A percentile compares a stretch with the other conserved stretches of the same genome.
Conservation (phyloP, 2,888 invertebrate species). For the Oscheius sp. region DNA sequence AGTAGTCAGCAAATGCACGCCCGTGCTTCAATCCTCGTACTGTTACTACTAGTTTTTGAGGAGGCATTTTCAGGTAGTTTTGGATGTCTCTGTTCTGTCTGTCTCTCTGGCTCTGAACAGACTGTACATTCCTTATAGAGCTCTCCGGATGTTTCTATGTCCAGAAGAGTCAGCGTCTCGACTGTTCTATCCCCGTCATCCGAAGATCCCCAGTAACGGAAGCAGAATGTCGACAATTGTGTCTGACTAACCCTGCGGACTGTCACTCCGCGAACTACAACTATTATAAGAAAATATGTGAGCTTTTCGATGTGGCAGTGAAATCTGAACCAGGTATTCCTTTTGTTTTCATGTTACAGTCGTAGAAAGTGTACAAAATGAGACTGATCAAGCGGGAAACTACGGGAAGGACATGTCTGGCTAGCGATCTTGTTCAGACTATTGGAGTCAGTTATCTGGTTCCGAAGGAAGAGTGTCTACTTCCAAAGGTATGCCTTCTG, state of each 20-base stretch:
- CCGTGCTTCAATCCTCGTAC: no score
- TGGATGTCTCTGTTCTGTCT: no score
- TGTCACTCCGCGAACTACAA: slow-evolving; percentile 54
- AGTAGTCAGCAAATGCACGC: background rate
- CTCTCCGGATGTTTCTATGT: slow-evolving; percentile 23
- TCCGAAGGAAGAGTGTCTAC: slow-evolving; percentile 25
- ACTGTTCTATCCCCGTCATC: slow-evolving; percentile 18
- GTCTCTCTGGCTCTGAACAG: no score
- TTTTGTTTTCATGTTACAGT: background rate
- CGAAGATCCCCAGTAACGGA: slow-evolving; percentile 34
- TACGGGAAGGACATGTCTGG: background rate
- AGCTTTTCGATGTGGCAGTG: slow-evolving; percentile 39
- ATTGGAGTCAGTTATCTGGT: slow-evolving; percentile 29
- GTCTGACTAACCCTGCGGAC: slow-evolving; percentile 42
- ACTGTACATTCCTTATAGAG: background rate
- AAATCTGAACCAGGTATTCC: slow-evolving; percentile 5
- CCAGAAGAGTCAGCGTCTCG: slow-evolving; percentile 15
- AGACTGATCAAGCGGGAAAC: slow-evolving; percentile 4
- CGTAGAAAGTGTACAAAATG: slow-evolving; percentile 2
- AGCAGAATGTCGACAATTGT: slow-evolving; percentile 47
- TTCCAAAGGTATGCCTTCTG: slow-evolving; percentile 24
- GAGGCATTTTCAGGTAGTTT: no score
- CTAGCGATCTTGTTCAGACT: slow-evolving; percentile 7
- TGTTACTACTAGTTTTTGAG: no score
- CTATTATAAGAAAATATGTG: slow-evolving; percentile 50